These are phyloP conservation scores for Laticauda laticaudata DNA, from an alignment of 2,113 vertebrate genomes.

Conservation along the genomic window DNA sequence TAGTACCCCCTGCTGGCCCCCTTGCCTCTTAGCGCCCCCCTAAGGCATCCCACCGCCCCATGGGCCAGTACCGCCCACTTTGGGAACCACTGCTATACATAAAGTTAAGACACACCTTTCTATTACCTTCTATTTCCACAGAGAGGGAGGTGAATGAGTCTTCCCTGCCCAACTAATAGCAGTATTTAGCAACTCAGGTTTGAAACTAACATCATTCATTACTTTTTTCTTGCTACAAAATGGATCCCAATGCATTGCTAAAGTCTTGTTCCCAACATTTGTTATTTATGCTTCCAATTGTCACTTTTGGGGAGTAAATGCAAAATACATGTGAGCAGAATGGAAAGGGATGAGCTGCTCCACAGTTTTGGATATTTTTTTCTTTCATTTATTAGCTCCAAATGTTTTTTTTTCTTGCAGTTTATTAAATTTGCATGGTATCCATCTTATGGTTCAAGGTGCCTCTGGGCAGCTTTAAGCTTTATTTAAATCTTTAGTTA, in stretches of 20 bases:
- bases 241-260: not conserved
- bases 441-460: not conserved
- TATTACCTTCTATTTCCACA: not conserved
- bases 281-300: not conserved
- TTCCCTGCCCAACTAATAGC: not conserved
- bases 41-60: no score
- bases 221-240: not conserved
- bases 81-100: not conserved
- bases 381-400: not conserved
- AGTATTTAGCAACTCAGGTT: not conserved
- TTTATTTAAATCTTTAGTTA: not conserved
- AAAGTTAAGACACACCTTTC: not conserved
- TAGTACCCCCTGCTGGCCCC: no score
- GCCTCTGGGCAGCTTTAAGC: not conserved
- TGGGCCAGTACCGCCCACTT: no score
- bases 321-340: not conserved
- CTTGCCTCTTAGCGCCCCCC: no score
- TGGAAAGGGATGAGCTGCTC: not conserved
- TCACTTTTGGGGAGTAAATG: not conserved
- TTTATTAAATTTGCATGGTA: not conserved
- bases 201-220: not conserved
- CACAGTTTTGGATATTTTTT: not conserved
- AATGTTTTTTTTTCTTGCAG: not conserved
- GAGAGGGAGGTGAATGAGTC: not conserved
- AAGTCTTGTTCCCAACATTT: not conserved